Conservation (phyloP, 2,888 invertebrate genomes). For the Calephelis perditalis region DNA sequence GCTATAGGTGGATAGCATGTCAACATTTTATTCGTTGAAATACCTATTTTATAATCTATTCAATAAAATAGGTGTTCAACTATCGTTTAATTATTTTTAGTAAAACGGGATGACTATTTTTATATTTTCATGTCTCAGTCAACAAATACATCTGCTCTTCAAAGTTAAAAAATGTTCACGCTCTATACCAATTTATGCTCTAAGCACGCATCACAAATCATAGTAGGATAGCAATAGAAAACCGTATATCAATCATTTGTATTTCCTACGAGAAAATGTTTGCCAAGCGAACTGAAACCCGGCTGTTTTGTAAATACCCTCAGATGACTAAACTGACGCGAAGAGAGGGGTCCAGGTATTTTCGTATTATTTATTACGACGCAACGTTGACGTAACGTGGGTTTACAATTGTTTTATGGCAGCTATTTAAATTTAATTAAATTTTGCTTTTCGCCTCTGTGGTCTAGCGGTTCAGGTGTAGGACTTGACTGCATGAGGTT, state of each 20-base stretch:
- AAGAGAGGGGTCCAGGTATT: conserved; percentile 31
- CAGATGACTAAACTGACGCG: conserved; percentile 31
- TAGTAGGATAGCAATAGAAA: conserved; percentile 53
- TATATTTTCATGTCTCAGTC: no score
- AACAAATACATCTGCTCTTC: no score
- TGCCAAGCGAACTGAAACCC: conserved; percentile 44
- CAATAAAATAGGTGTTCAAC: no score
- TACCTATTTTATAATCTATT: no score
- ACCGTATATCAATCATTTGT: conserved; percentile 50
- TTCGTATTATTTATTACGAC: conserved; percentile 30
- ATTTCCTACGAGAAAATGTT: conserved; percentile 53
- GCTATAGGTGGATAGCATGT: no score
- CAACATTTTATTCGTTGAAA: no score
- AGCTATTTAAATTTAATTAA: background rate
- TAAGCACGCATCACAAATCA: conserved; percentile 58
- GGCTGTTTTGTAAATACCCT: conserved; percentile 32
- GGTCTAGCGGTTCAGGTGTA: no score
- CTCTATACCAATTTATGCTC: background rate
- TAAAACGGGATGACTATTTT: no score
- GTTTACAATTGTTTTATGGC: conserved; percentile 7
- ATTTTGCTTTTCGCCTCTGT: no score
- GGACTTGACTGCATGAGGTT: no score
- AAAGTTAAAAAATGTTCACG: background rate
- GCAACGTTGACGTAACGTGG: conserved; percentile 26
- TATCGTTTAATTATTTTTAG: no score